Percentiles rank a stretch among this genome's conserved stretches.
Evolutionary conservation across 2,888 invertebrate genomes (phyloP).

Genomic region (Notodromas monacha): DNA sequence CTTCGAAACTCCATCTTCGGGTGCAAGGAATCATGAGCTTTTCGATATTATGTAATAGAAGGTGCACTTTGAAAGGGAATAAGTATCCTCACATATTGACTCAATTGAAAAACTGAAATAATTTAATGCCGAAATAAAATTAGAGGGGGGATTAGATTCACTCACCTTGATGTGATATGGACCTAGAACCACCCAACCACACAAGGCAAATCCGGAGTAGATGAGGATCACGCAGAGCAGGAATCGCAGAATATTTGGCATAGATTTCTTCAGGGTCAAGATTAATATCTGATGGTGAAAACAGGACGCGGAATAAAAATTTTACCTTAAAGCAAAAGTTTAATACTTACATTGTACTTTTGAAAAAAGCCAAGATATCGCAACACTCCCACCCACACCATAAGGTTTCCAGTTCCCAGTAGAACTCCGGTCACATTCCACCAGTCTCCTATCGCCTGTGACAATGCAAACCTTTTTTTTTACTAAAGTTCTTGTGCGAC

Average conservation of each 20-base stretch:
- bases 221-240: conserved; percentile 66
- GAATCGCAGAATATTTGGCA: conserved; percentile 77
- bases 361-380: conserved; percentile 90
- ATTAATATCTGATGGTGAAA: conserved; percentile 33
- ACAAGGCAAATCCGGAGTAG: conserved; percentile 84
- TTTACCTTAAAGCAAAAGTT: too few relatives aligned
- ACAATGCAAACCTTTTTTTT: too few relatives aligned
- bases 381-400: conserved; percentile 90
- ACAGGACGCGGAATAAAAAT: too few relatives aligned
- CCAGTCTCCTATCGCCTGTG: conserved; percentile 46
- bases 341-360: conserved; percentile 58
- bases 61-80: too few relatives aligned
- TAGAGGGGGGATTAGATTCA: too few relatives aligned
- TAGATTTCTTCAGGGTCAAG: conserved; percentile 65
- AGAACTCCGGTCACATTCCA: conserved; percentile 85
- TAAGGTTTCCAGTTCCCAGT: conserved; percentile 65
- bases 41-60: too few relatives aligned
- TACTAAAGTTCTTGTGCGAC: too few relatives aligned
- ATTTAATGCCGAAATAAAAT: too few relatives aligned
- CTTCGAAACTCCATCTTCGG: too few relatives aligned
- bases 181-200: conserved; percentile 89
- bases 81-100: too few relatives aligned
- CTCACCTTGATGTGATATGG: conserved; percentile 90
- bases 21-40: too few relatives aligned
- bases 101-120: too few relatives aligned